These are phyloP conservation scores for Misgurnus anguillicaudatus DNA, from an alignment of 2,113 vertebrate genomes.

Conservation along the genomic window DNA sequence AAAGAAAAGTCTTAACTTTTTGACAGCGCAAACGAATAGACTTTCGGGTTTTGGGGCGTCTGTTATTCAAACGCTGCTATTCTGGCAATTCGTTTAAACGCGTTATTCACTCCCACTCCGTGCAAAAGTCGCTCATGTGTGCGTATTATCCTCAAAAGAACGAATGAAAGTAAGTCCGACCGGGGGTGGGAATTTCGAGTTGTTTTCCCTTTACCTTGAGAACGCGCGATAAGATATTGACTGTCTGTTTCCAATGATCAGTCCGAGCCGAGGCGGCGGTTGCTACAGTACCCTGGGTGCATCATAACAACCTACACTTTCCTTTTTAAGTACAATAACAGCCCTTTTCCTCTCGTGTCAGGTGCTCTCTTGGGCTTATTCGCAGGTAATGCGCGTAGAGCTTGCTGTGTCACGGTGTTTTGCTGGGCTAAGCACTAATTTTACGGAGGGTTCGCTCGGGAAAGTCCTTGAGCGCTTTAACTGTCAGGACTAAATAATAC, in stretches of 20 bases:
- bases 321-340: slow-evolving; percentile 12
- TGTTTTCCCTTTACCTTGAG: slow-evolving; percentile 10
- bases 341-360: slow-evolving; percentile 7
- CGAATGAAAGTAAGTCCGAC: not conserved
- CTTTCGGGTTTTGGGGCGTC: not conserved
- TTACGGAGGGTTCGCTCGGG: slow-evolving; percentile 18
- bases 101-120: not conserved
- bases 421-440: slow-evolving; percentile 25
- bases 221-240: not conserved
- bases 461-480: slow-evolving; percentile 31
- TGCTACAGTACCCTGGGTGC: not conserved
- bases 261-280: not conserved
- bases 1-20: slow-evolving; percentile 2
- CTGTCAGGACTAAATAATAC: slow-evolving; percentile 35
- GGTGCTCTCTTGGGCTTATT: slow-evolving; percentile 2
- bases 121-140: not conserved
- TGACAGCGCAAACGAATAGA: not conserved
- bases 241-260: slow-evolving; percentile 13
- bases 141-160: not conserved
- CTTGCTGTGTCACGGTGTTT: slow-evolving; percentile 36
- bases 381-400: not conserved
- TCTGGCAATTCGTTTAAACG: not conserved
- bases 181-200: slow-evolving; percentile 9
- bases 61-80: not conserved
- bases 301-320: slow-evolving; percentile 9